phyloP scores from a whole-genome alignment of 2,888 invertebrate genomes.

The Idaea biselata region DNA sequence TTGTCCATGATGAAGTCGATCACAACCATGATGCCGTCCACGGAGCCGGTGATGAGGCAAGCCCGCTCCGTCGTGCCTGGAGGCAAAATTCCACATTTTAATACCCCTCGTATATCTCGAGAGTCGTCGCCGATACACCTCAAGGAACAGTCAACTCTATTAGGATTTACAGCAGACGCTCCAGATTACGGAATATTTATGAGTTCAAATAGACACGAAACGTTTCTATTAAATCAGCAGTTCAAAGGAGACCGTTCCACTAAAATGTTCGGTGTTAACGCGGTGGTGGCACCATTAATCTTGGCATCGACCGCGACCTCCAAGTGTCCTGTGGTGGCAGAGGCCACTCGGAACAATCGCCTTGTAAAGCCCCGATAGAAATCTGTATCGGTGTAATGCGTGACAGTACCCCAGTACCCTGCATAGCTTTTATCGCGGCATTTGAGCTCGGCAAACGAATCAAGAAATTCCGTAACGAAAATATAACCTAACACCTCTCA shows the following conservation, averaged over 20 bases:
- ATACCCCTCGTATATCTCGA: neutral
- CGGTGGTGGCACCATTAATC: conserved; percentile 23
- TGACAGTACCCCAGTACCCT: conserved; percentile 28
- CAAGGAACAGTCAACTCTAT: neutral
- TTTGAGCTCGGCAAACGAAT: too few relatives aligned
- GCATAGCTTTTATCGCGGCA: too few relatives aligned
- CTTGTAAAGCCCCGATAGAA: conserved; percentile 20
- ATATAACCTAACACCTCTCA: too few relatives aligned
- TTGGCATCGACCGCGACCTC: conserved; percentile 21
- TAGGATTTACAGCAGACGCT: neutral
- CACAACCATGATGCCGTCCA: conserved; percentile 94
- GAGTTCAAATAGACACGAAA: conserved; percentile 1
- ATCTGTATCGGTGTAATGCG: conserved; percentile 24
- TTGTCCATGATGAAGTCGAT: conserved; percentile 97
- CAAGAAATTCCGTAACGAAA: too few relatives aligned
- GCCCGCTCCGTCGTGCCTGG: conserved; percentile 96
- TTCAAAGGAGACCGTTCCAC: conserved; percentile 17
- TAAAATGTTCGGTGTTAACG: neutral
- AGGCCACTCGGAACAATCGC: conserved; percentile 13
- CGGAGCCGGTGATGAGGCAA: conserved; percentile 94
- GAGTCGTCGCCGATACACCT: neutral
- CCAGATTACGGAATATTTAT: neutral
- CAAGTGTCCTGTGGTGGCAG: conserved; percentile 15
- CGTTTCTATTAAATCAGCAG: conserved; percentile 19
- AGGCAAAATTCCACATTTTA: conserved; percentile 19